These are phyloP conservation scores for Chironex yamaguchii DNA, from an alignment of 30 jellyfish, hydroid and myxozoan genomes.

Conservation along the genomic window DNA sequence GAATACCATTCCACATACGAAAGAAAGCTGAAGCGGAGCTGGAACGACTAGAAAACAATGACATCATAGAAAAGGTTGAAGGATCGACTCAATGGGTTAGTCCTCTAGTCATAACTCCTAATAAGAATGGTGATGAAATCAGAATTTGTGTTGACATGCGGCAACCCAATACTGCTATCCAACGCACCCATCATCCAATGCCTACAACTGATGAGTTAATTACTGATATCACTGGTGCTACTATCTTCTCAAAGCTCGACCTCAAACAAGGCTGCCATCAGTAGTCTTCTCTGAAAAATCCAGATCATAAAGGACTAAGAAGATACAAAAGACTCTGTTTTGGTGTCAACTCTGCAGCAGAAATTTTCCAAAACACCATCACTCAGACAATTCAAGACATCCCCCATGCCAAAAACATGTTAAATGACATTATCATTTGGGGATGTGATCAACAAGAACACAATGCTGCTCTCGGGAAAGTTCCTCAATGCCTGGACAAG, in stretches of 20 bases:
- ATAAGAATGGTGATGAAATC: slow-evolving; percentile 50
- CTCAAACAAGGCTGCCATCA: not conserved
- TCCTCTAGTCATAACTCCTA: slow-evolving; percentile 69
- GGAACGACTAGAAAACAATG: slow-evolving; percentile 54
- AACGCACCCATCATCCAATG: slow-evolving; percentile 53
- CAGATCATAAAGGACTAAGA: not conserved
- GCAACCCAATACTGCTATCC: slow-evolving; percentile 40
- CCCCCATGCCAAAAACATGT: slow-evolving; percentile 26
- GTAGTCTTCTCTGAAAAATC: not conserved
- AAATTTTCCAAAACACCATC: slow-evolving; percentile 42
- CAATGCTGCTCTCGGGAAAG: slow-evolving; percentile 24
- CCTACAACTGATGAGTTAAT: slow-evolving; percentile 16
- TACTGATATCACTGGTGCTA: not conserved
- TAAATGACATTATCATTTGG: slow-evolving; percentile 44
- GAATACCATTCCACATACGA: slow-evolving; percentile 68
- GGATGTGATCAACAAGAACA: slow-evolving; percentile 40
- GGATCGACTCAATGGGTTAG: slow-evolving; percentile 88
- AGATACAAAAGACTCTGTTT: slow-evolving; percentile 10
- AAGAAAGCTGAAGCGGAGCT: slow-evolving; percentile 53
- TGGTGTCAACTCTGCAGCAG: slow-evolving; percentile 24
- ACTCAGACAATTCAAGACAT: slow-evolving; percentile 51
- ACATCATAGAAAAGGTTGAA: slow-evolving; percentile 59
- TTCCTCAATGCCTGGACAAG: slow-evolving; percentile 19
- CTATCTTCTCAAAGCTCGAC: not conserved
- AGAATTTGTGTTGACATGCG: slow-evolving; percentile 76